Evolutionary conservation across 2,797 vertebrate species (phyloP), one percentile per base, ranked within the genome.

Genomic region (Cephalopachus bancanus): DNA sequence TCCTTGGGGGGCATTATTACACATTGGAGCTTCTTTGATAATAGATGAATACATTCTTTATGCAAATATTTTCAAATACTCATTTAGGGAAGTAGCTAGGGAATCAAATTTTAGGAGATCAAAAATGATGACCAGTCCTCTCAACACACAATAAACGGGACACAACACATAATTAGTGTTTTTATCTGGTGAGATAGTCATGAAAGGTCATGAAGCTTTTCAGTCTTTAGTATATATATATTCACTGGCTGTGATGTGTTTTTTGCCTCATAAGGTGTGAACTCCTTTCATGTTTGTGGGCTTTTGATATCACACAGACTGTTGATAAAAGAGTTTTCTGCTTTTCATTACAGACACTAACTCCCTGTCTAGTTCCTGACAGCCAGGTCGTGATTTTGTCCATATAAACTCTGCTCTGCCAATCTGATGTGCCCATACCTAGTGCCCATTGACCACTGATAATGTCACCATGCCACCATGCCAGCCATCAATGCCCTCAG

Each of bases 391-490:
- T 14, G 22, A 10, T 37, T 37, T 37, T 37, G 37, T 37, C 72
- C 15, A 12, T 33, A 7, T 19, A 14, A 55, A 10, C 53, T 26
- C 10, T 14, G 26, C 37, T 57, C n/a, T 79, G 57, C 15, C 10
- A 15, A 15, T 44, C 19, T 19, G 7, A 49, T 3, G 8, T 14
- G 28, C 33, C 16, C 30, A 28, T 53, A 26, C 6, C 44, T 7
- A 26, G 30, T 24, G 22, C 57, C 22, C 51, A 26, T 6, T 28
- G 59, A 8, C 55, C 2, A 57, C 7, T 51, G 10, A 51, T 2
- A 30, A 75, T 33, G 7, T 10, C 26, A 22, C 33, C 0, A 0
- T 51, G 20, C 17, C 30, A 4, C 8, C 17, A 2, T 6, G 28
- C 28, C 33, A 20, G 15, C 37, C 71, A 3, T 30, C 17, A 6